Conservation (phyloP, 2,113 vertebrate species). For the Perognathus longimembris region DNA sequence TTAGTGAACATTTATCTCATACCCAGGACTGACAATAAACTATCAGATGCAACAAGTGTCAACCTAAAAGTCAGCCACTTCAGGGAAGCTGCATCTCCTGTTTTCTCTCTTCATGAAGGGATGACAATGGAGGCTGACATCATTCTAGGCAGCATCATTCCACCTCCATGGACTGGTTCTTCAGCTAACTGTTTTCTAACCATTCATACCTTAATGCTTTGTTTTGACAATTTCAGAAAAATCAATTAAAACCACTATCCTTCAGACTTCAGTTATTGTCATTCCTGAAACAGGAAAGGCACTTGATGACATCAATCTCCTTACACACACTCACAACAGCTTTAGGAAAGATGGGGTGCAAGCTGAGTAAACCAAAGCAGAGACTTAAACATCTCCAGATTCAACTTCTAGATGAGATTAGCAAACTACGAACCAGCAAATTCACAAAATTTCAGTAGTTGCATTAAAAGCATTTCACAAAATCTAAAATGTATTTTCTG, state of each 20-base stretch:
- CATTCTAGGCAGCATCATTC: background rate
- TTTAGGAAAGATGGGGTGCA: background rate
- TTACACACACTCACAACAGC: background rate
- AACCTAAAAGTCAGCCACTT: background rate
- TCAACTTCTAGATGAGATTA: background rate
- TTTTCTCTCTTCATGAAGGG: background rate
- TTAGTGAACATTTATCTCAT: background rate
- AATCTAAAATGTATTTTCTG: slow-evolving; percentile 33
- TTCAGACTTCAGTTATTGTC: background rate
- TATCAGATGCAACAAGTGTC: background rate
- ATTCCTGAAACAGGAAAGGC: background rate
- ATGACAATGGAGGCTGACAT: background rate
- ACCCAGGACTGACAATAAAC: background rate
- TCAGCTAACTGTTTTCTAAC: background rate
- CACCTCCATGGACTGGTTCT: background rate
- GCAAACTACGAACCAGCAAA: background rate
- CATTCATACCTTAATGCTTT: background rate
- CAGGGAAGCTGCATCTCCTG: too few species aligned
- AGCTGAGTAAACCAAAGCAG: background rate
- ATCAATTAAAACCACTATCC: background rate
- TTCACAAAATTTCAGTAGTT: background rate
- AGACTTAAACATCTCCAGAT: background rate
- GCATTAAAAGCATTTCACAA: background rate
- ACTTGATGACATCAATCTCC: background rate
- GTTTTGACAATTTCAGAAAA: background rate